phyloP scores from a whole-genome alignment of 2,888 invertebrate species.

The Salpingus planirostris region DNA sequence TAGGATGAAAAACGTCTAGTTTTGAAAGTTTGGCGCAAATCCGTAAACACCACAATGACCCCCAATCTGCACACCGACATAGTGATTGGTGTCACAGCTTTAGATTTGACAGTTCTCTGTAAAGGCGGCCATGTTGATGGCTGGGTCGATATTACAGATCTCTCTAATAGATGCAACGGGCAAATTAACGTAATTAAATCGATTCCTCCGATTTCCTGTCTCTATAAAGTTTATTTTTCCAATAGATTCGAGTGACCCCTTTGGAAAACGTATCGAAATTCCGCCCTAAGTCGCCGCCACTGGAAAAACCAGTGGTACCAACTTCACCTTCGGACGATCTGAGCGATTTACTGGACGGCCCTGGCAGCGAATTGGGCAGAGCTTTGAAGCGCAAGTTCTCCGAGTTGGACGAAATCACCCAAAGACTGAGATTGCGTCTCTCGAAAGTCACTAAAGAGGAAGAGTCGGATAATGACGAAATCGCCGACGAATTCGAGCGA shows the following conservation, averaged over 20 bases:
- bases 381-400: slow-evolving; percentile 52
- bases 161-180: slow-evolving; percentile 48
- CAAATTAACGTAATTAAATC: slow-evolving; percentile 54
- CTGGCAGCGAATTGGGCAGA: no score
- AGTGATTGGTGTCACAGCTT: slow-evolving; percentile 51
- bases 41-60: slow-evolving; percentile 38
- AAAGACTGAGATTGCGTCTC: slow-evolving; percentile 48
- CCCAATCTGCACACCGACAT: slow-evolving; percentile 49
- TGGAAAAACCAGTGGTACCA: no score
- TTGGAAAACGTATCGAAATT: no score
- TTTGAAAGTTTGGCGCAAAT: slow-evolving; percentile 53
- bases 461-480: slow-evolving; percentile 36
- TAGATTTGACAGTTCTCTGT: slow-evolving; percentile 48
- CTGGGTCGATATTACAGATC: slow-evolving; percentile 58
- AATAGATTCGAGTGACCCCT: no score
- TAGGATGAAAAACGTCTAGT: slow-evolving; percentile 52
- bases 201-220: no score
- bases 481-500: slow-evolving; percentile 49
- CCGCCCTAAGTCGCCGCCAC: no score
- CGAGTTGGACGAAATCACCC: slow-evolving; percentile 55
- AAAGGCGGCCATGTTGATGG: slow-evolving; percentile 48
- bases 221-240: no score
- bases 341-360: no score
- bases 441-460: slow-evolving; percentile 49
- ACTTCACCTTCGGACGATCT: no score